phyloP scores from a whole-genome alignment of 1,140 invertebrate species.

The Hydropsyche tenuis region DNA sequence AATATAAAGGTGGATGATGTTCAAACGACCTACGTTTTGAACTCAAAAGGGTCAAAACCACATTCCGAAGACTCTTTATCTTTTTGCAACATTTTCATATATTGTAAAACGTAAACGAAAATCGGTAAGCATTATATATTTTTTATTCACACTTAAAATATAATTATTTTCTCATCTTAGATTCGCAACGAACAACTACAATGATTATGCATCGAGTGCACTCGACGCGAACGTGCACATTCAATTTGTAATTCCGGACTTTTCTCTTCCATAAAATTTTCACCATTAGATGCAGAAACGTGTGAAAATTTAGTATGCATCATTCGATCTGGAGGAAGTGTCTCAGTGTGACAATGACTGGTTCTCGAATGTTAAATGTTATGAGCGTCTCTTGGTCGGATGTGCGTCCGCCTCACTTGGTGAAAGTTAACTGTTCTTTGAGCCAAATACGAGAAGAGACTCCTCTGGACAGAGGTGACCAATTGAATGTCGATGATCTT shows the following conservation, averaged over 20 bases:
- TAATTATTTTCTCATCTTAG: too few species aligned
- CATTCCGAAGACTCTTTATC: slow-evolving; percentile 1
- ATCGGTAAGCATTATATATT: not conserved
- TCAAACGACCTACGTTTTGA: slow-evolving; percentile 1
- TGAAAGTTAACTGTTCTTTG: slow-evolving; percentile 51
- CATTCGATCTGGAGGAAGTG: not conserved
- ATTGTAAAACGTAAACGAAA: not conserved
- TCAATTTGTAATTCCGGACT: too few species aligned
- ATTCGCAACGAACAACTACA: too few species aligned
- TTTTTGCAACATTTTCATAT: not conserved
- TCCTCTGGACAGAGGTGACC: not conserved
- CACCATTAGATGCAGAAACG: not conserved
- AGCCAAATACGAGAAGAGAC: slow-evolving; percentile 36
- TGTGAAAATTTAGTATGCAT: slow-evolving; percentile 12
- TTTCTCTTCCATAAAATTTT: too few species aligned
- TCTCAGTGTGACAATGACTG: slow-evolving; percentile 19
- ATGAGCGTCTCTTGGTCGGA: slow-evolving; percentile 12
- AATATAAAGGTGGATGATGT: too few species aligned
- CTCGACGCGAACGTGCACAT: too few species aligned
- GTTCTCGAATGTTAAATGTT: slow-evolving; percentile 1
- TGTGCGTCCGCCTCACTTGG: slow-evolving; percentile 32
- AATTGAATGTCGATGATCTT: too few species aligned
- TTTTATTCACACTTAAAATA: too few species aligned
- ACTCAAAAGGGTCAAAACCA: slow-evolving; percentile 9
- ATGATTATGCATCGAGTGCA: too few species aligned